Conservation (phyloP, 2,113 vertebrate species). For the Myrmecobius fasciatus region DNA sequence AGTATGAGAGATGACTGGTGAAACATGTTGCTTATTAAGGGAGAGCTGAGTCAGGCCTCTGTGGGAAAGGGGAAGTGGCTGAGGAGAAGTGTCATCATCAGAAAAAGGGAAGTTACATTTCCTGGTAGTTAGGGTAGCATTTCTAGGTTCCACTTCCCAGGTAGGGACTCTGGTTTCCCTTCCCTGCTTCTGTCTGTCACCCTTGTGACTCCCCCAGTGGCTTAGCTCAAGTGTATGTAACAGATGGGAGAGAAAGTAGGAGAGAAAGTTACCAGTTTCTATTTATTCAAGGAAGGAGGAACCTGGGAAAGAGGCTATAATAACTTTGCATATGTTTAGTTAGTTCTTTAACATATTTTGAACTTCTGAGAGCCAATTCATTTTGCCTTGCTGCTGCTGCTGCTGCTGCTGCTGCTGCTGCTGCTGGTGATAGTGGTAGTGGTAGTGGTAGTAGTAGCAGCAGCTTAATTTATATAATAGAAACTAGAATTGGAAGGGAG, state of each 20-base stretch:
- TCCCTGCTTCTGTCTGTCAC: background rate
- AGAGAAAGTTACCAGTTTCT: background rate
- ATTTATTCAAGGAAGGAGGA: background rate
- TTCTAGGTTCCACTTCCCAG: conserved; percentile 54
- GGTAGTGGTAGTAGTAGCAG: background rate
- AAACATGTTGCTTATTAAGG: conserved; percentile 52
- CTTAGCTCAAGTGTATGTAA: background rate
- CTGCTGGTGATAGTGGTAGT: no score
- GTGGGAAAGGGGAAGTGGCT: conserved; percentile 80
- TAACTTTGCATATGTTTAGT: background rate
- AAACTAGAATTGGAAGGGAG: background rate
- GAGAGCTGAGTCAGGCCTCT: conserved; percentile 81
- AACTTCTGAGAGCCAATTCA: background rate
- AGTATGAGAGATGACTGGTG: conserved; percentile 40
- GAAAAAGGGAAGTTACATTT: conserved; percentile 74
- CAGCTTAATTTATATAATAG: background rate
- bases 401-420: no score
- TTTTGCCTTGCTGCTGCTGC: no score
- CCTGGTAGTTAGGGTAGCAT: conserved; percentile 70
- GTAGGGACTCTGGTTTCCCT: background rate
- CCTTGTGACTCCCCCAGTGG: background rate
- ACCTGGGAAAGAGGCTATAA: no score
- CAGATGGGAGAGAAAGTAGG: background rate
- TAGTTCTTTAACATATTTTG: background rate
- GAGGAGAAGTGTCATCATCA: conserved; percentile 79